A percentile compares a stretch with the other conserved stretches of the same genome.
phyloP scores from a whole-genome alignment of 2,888 invertebrate species.

The Diarsia dahlii region DNA sequence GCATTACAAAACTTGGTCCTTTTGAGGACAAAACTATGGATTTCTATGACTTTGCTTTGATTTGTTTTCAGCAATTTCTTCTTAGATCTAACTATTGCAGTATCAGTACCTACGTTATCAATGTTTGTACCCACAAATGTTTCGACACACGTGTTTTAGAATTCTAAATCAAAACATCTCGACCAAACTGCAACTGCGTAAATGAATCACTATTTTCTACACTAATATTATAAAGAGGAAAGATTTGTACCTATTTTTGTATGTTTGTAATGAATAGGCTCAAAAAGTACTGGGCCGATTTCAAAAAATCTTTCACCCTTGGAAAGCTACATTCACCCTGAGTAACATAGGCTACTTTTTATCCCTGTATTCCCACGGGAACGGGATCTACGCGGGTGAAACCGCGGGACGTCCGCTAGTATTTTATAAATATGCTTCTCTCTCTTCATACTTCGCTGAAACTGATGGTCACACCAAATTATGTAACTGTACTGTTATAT shows the following conservation, averaged over 20 bases:
- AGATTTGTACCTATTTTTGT: too few relatives aligned
- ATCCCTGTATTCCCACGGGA: too few relatives aligned
- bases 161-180: slow-evolving; percentile 28
- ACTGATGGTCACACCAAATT: slow-evolving; percentile 28
- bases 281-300: too few relatives aligned
- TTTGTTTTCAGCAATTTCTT: neutral
- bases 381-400: too few relatives aligned
- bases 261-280: too few relatives aligned
- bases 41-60: neutral
- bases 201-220: slow-evolving; percentile 36
- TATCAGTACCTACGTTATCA: neutral
- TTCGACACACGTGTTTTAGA: slow-evolving; percentile 15
- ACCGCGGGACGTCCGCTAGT: too few relatives aligned
- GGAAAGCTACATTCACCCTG: too few relatives aligned
- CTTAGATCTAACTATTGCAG: neutral
- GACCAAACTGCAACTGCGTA: slow-evolving; percentile 8
- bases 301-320: too few relatives aligned
- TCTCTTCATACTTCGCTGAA: slow-evolving; percentile 31
- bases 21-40: neutral
- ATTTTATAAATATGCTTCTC: slow-evolving; percentile 54
- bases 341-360: too few relatives aligned
- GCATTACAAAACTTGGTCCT: neutral
- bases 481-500: slow-evolving; percentile 31
- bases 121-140: neutral
- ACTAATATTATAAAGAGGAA: too few relatives aligned